Conservation (phyloP, 2,113 vertebrate species). For the Corvus cornix region DNA sequence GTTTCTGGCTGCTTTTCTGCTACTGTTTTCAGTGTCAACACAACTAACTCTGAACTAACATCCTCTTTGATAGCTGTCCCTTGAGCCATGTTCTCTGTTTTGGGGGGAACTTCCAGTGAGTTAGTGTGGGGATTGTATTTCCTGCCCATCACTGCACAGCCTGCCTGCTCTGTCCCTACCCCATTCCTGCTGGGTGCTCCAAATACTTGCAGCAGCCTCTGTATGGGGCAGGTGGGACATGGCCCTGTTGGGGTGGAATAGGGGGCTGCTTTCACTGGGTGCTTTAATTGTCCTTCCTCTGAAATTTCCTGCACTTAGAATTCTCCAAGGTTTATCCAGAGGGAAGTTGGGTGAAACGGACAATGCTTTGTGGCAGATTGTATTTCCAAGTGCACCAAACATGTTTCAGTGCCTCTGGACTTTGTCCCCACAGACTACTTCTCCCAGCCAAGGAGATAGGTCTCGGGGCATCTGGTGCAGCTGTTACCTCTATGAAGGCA, state of each 20-base stretch:
- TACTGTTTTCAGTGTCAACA: background rate
- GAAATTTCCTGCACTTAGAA: background rate
- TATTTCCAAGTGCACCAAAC: background rate
- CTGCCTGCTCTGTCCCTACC: background rate
- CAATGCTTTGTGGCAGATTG: background rate
- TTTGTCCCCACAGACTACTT: background rate
- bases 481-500: background rate
- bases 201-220: background rate
- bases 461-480: background rate
- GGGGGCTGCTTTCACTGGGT: background rate
- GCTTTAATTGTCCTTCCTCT: background rate
- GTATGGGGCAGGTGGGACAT: background rate
- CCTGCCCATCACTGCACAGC: background rate
- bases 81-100: background rate
- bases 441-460: background rate
- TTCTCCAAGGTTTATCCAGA: background rate
- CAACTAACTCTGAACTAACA: background rate
- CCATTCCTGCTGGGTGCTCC: background rate
- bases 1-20: constrained; percentile 36
- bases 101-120: background rate
- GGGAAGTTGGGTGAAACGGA: background rate
- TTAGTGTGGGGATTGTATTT: background rate
- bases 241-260: background rate
- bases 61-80: background rate
- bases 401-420: background rate